A percentile compares a stretch with the other conserved stretches of the same genome.
These are phyloP conservation scores for Moxostoma hubbsi DNA, from an alignment of 2,797 vertebrate genomes.

Conservation along the genomic window DNA sequence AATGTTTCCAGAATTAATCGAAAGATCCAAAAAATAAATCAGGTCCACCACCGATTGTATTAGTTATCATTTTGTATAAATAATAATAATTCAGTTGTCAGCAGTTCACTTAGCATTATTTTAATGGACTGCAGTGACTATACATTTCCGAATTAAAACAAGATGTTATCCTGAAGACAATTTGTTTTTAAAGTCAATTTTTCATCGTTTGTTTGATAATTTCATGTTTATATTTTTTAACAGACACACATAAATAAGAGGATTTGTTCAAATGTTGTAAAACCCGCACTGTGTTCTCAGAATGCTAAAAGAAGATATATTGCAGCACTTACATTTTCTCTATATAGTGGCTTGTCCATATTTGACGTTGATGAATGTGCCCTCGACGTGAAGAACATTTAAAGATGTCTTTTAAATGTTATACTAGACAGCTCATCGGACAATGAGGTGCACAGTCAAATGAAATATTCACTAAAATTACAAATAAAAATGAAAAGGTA, in stretches of 20 bases:
- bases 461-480: slow-evolving; percentile 48
- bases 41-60: neutral
- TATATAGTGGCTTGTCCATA: slow-evolving; percentile 74
- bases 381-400: slow-evolving; percentile 79
- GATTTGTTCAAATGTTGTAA: slow-evolving; percentile 50
- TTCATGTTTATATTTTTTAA: slow-evolving; percentile 55
- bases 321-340: slow-evolving; percentile 74
- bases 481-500: slow-evolving; percentile 49
- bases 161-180: neutral
- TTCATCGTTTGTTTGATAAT: neutral
- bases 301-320: slow-evolving; percentile 71
- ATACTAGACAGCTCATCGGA: slow-evolving; percentile 63
- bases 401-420: slow-evolving; percentile 77
- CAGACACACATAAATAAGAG: slow-evolving; percentile 49
- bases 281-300: slow-evolving; percentile 67
- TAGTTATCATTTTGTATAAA: neutral
- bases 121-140: neutral
- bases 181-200: slow-evolving; percentile 1
- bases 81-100: neutral
- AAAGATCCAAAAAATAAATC: too few species aligned
- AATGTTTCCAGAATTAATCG: neutral
- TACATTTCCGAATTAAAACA: neutral
- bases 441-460: slow-evolving; percentile 70
- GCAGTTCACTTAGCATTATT: slow-evolving; percentile 1
- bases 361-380: slow-evolving; percentile 84